These are phyloP conservation scores for Drosophila siamana DNA, from an alignment of 2,888 invertebrate species.

Conservation along the genomic window DNA sequence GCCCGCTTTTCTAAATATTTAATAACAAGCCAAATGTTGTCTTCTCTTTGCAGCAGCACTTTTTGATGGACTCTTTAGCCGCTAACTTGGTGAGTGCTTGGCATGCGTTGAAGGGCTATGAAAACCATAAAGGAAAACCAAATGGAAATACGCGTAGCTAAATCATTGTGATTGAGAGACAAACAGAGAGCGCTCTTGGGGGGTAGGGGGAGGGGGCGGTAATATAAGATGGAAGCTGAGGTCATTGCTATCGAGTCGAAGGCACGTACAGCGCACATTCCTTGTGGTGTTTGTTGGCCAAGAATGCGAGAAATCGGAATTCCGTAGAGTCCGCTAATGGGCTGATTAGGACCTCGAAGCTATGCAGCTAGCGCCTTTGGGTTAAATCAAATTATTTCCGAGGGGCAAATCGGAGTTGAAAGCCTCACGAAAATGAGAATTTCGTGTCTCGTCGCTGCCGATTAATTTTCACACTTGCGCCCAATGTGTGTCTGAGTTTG, in stretches of 20 bases:
- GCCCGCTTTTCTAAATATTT: too few relatives aligned
- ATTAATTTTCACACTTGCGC: constrained; percentile 33
- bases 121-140: background rate
- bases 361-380: constrained; percentile 9
- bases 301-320: constrained; percentile 13
- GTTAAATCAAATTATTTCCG: constrained; percentile 20
- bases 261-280: constrained; percentile 56
- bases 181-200: too few relatives aligned
- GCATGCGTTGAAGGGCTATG: background rate
- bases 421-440: constrained; percentile 38
- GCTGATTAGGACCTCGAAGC: constrained; percentile 10
- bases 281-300: constrained; percentile 8
- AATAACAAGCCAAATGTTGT: too few relatives aligned
- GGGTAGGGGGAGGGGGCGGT: constrained; percentile 4
- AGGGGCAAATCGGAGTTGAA: constrained; percentile 5
- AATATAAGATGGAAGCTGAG: constrained; percentile 48
- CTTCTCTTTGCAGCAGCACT: background rate
- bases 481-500: too few relatives aligned
- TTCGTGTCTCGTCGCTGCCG: constrained; percentile 30
- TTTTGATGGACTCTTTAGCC: background rate
- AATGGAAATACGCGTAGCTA: constrained; percentile 1
- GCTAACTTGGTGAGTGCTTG: constrained; percentile 30
- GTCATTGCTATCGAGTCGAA: constrained; percentile 20
- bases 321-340: constrained; percentile 8
- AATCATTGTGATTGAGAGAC: constrained; percentile 21